Evolutionary conservation across 2,113 vertebrate genomes (phyloP), one percentile per base, ranked within the genome.

Genomic region (Synchiropus splendidus): DNA sequence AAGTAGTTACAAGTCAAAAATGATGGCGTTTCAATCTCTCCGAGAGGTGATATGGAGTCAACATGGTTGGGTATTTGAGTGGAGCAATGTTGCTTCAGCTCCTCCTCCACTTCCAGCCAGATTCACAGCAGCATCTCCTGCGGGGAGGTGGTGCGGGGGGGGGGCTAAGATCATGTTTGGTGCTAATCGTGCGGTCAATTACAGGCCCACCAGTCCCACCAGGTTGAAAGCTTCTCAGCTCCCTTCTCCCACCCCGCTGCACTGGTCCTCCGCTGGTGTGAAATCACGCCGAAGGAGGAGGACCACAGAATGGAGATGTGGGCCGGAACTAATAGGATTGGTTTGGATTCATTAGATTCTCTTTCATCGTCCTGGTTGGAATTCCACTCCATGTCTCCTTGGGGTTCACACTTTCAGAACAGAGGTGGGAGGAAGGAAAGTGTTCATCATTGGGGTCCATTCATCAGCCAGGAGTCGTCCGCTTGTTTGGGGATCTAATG

Each of bases 241-340:
- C 52, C n/a, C n/a, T n/a, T n/a, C n/a, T n/a, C n/a, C n/a, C 67
- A 59, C 44, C 58, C 53, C 16, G 36, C 57, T 43, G 57, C 58
- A 30, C 43, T 17, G 44, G 61, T 70, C 64, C 76, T 66, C 70
- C 67, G 74, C 65, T 66, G 67, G 61, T 70, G 74, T 72, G 74
- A 78, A 80, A 78, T 77, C 77, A 58, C 60, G 64, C 53, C n/a
- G n/a, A n/a, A 32, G n/a, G 48, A 46, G 60, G 75, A 63, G 54
- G 55, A 63, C 65, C 75, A 54, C 65, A 67, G 79, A 83, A 74
- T 79, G 73, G 79, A 74, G 72, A 85, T 80, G 75, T 80, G 81
- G 82, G 82, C 82, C 38, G 82, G 79, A 86, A 87, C 86, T 86
- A 88, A 88, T 83, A 83, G 84, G 86, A 88, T 88, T 87, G 83